phyloP scores from a whole-genome alignment of 1,140 invertebrate genomes.

The Heliothis virescens region DNA sequence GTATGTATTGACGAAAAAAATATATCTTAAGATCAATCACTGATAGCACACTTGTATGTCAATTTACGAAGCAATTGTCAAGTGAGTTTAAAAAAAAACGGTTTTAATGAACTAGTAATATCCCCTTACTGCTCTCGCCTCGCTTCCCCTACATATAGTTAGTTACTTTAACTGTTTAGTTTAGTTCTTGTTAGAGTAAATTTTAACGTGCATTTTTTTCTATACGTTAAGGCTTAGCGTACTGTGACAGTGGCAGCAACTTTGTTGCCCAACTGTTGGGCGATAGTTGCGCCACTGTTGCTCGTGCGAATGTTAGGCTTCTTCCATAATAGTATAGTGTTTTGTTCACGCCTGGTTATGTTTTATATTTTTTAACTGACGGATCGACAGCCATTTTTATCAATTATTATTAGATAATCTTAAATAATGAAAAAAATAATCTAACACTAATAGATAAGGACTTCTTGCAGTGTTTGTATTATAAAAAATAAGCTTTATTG shows the following conservation, averaged over 20 bases:
- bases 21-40: too few relatives aligned
- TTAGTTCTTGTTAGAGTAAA: slow-evolving; percentile 49
- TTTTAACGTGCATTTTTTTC: slow-evolving; percentile 51
- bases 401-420: too few relatives aligned
- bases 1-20: too few relatives aligned
- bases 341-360: slow-evolving; percentile 37
- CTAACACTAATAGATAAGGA: not conserved
- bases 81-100: too few relatives aligned
- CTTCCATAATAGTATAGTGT: slow-evolving; percentile 22
- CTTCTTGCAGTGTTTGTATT: not conserved
- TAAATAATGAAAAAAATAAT: too few relatives aligned
- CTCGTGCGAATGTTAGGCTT: slow-evolving; percentile 37
- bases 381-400: not conserved
- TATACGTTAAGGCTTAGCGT: slow-evolving; percentile 56
- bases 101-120: too few relatives aligned
- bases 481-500: not conserved
- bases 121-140: not conserved
- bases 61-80: too few relatives aligned
- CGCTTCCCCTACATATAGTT: slow-evolving; percentile 3
- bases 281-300: slow-evolving; percentile 39
- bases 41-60: too few relatives aligned
- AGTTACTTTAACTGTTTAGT: slow-evolving; percentile 46
- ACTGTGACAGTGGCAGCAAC: slow-evolving; percentile 17
- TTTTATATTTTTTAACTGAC: slow-evolving; percentile 9
- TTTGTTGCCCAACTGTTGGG: not conserved